Evolutionary conservation across 1,140 invertebrate species (phyloP), one percentile per base, ranked within the genome.

Genomic region (Drosophila kikkawai): DNA sequence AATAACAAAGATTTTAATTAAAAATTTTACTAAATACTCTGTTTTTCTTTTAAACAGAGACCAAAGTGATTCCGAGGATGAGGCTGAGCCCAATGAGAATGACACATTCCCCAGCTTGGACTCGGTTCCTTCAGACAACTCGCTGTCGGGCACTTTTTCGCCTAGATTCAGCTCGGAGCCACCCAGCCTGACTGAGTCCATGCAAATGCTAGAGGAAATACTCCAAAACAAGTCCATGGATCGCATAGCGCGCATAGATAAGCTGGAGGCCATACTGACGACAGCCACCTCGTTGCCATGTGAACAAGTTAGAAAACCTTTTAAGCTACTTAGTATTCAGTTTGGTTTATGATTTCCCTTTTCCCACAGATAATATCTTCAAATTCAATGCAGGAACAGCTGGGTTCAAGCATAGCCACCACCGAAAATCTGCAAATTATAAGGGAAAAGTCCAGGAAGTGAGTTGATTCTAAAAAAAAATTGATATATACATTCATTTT

Each of bases 181-280:
- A n/a, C 96, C 96, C n/a, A 97, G 96, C 91, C 93, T 98, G n/a
- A 97, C 97, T 1, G 97, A 97, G 92, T 97, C 97, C 1, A 98
- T 98, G 97, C 96, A 97, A 92, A 95, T 97, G 94, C 95, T 98
- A 87, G 96, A 98, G 91, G 96, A 97, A 88, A 96, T 97, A 71
- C 93, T 98, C 26, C 96, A 96, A n/a, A 96, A 98, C 91, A 95
- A 94, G 68, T 95, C 95, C 59, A 97, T 98, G 95, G 97, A 98
- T 91, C 95, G 96, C 78, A 94, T 97, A n/a, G 96, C 97, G 73
- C 97, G 96, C 91, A 97, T 98, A 51, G 97, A 97, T 79, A 96
- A 96, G 82, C 93, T 98, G 51, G 97, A 98, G 93, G 96, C 96
- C 34, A 96, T 98, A 76, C 93, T 98, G 56, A 96, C 96, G 48